Conservation (phyloP, 2,888 invertebrate species). For the Phengaris alcon region DNA sequence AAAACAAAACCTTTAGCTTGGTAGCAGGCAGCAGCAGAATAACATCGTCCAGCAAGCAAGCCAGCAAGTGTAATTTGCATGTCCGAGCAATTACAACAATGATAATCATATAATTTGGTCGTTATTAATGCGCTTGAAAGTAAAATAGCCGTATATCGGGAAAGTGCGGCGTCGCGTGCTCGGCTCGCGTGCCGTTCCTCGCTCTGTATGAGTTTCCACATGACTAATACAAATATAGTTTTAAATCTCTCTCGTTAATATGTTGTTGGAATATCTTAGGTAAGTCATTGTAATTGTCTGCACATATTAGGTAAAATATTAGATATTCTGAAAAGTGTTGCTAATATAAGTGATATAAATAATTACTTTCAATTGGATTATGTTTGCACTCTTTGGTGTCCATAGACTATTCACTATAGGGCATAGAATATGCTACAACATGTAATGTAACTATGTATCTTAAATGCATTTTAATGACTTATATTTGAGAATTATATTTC, state of each 20-base stretch:
- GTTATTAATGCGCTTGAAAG: slow-evolving; percentile 69
- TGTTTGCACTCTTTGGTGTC: not conserved
- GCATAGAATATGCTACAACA: too few species aligned
- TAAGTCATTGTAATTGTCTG: not conserved
- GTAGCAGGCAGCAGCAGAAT: not conserved
- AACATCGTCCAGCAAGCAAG: too few species aligned
- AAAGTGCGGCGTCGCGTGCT: slow-evolving; percentile 64
- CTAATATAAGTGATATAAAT: not conserved
- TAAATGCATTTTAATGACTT: not conserved
- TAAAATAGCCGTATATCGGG: slow-evolving; percentile 65
- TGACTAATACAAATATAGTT: slow-evolving; percentile 53
- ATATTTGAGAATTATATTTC: too few species aligned
- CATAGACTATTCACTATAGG: not conserved
- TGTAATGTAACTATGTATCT: not conserved
- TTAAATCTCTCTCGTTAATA: slow-evolving; percentile 37
- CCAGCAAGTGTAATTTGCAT: not conserved
- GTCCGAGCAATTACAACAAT: slow-evolving; percentile 1
- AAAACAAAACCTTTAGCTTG: too few species aligned
- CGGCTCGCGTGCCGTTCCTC: slow-evolving; percentile 48
- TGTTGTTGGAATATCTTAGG: slow-evolving; percentile 21
- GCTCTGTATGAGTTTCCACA: slow-evolving; percentile 60
- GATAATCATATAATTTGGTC: slow-evolving; percentile 30
- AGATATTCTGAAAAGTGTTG: not conserved
- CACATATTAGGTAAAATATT: not conserved
- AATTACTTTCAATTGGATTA: not conserved